Evolutionary conservation across 2,113 vertebrate genomes (phyloP), one percentile per base, ranked within the genome.

Genomic region (Acrocephalus arundinaceus): DNA sequence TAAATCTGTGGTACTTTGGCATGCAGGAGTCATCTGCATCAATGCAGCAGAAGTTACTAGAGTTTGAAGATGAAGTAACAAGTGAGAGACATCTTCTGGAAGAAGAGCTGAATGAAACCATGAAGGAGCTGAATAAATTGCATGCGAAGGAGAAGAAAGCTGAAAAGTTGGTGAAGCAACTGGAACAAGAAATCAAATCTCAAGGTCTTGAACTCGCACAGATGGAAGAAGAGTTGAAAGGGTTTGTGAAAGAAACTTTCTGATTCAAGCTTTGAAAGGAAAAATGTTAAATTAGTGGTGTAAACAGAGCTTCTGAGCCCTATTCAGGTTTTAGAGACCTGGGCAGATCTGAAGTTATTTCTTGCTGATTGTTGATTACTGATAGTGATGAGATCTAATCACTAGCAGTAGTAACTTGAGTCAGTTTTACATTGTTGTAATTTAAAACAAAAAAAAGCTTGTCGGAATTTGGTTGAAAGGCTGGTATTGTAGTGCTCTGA

Each of bases 91-190:
- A 15, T 21, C 74, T 98, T 87, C 92, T 99, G 57, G 96, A 98
- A 74, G 98, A 98, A 70, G 98, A 99, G 95, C 94, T 99, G 90
- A 98, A 98, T 78, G 98, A 97, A 51, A 97, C 98, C 22, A 94
- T 99, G 82, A 98, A 97, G n/a, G 99, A 99, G 84, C 97, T 99
- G 18, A 97, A 98, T 41, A 86, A 95, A 31, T 73, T 99, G 37
- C 98, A 99, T 90, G 96, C 96, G 0, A 97, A 99, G 85, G 99
- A 99, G 59, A 96, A 96, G 48, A 95, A 81, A 70, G 96, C 95
- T 43, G 97, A 97, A 24, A 98, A 96, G 48, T 2, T 98, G 70
- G 80, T 98, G 31, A 96, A 93, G 78, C 84, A 8, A 2, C 39
- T 98, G 71, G 96, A 97, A 87, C 52, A 98, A 45, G 96, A 98